phyloP scores from a whole-genome alignment of 2,797 vertebrate species.

The Galagoides demidoff region DNA sequence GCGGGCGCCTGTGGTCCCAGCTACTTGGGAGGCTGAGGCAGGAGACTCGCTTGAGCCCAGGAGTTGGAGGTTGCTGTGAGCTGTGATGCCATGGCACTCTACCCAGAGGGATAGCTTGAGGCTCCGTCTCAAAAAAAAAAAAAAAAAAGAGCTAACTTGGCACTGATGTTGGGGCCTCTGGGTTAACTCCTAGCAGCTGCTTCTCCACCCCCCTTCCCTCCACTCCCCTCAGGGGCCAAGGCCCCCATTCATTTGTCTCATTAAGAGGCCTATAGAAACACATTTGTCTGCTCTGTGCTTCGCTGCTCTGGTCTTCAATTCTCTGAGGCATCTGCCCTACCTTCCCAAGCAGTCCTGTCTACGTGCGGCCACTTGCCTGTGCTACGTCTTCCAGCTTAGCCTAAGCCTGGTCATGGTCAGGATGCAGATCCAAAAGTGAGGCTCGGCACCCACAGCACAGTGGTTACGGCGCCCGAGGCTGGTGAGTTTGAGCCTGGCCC shows the following conservation, averaged over 20 bases:
- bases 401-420: neutral
- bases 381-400: neutral
- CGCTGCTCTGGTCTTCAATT: constrained; percentile 76
- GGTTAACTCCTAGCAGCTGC: constrained; percentile 74
- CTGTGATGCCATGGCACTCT: no score
- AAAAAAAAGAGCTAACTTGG: no score
- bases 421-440: neutral
- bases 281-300: constrained; percentile 73
- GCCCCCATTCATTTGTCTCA: constrained; percentile 80
- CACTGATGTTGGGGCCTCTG: neutral
- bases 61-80: no score
- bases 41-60: no score
- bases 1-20: no score
- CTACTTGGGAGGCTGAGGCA: no score
- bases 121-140: no score
- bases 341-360: constrained; percentile 34
- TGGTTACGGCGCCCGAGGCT: no score
- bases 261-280: constrained; percentile 81
- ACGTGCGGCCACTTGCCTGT: neutral
- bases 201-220: constrained; percentile 51
- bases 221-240: constrained; percentile 67
- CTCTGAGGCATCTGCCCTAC: constrained; percentile 67
- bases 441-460: no score
- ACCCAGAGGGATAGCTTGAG: no score
- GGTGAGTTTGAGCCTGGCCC: no score